A percentile compares a stretch with the other conserved stretches of the same genome.
Evolutionary conservation across 2,888 invertebrate species (phyloP).

Genomic region (Limnephilus rhombicus): DNA sequence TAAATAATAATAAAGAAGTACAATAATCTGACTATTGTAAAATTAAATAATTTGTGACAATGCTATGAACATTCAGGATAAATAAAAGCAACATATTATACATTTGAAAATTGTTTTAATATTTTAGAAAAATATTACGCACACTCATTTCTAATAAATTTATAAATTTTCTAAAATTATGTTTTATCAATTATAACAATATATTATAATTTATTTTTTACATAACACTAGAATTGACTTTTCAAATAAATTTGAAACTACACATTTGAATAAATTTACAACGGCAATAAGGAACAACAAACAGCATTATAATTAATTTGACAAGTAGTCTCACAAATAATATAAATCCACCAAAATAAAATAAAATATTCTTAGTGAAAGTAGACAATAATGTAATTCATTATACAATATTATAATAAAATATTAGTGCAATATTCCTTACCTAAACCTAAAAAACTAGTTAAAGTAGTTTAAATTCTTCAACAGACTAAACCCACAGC

Average conservation of each 20-base stretch:
- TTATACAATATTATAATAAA: not conserved
- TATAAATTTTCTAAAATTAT: constrained; percentile 8
- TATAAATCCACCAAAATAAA: not conserved
- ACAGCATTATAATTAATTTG: not conserved
- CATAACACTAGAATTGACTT: constrained; percentile 26
- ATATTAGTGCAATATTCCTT: not conserved
- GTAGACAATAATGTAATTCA: not conserved
- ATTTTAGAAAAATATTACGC: not conserved
- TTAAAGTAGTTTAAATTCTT: not conserved
- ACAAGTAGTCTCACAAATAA: constrained; percentile 22
- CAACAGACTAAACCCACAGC: not conserved
- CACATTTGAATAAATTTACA: constrained; percentile 22
- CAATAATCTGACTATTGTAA: not conserved
- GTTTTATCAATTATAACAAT: not conserved
- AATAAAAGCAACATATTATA: not conserved
- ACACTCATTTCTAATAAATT: not conserved
- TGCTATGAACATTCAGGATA: not conserved
- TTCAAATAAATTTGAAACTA: constrained; percentile 3
- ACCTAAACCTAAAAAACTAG: not conserved
- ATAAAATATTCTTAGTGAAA: not conserved
- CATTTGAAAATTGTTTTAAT: not conserved
- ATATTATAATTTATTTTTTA: not conserved
- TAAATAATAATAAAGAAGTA: not conserved
- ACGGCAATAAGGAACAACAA: constrained; percentile 19
- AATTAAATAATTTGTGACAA: not conserved